Conservation (phyloP, 2,888 invertebrate species). For the Heliconius cydno region DNA sequence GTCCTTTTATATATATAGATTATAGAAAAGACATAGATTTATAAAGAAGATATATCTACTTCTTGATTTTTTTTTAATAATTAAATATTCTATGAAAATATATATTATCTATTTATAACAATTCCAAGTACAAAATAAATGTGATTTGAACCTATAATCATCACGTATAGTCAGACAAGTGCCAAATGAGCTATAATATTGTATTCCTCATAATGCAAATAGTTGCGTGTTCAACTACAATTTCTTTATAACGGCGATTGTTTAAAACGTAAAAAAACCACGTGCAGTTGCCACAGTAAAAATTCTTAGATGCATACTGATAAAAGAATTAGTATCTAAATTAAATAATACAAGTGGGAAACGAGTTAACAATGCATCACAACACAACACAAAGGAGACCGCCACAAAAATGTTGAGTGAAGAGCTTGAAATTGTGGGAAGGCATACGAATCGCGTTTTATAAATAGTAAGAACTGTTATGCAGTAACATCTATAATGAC, state of each 20-base stretch:
- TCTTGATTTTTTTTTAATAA: no score
- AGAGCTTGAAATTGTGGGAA: slow-evolving; percentile 46
- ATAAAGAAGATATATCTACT: no score
- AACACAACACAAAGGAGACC: slow-evolving; percentile 44
- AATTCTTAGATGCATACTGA: slow-evolving; percentile 26
- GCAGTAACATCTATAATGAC: slow-evolving; percentile 42
- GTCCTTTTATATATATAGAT: no score
- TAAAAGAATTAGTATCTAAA: slow-evolving; percentile 28
- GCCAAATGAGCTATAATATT: not conserved
- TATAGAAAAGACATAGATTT: no score
- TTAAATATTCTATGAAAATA: no score
- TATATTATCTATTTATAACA: no score
- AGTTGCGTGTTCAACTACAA: not conserved
- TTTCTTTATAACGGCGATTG: not conserved
- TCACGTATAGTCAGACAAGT: not conserved
- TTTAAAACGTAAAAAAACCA: not conserved
- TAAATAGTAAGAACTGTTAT: slow-evolving; percentile 42
- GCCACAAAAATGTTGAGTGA: slow-evolving; percentile 42
- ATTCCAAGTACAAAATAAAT: no score
- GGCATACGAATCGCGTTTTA: slow-evolving; percentile 42
- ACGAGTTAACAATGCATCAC: slow-evolving; percentile 45
- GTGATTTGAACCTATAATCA: not conserved
- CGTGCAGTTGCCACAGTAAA: slow-evolving; percentile 18
- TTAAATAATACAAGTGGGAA: slow-evolving; percentile 45
- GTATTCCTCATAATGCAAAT: not conserved